Base-by-base conservation (phyloP, 2,113 vertebrate species). In the Aegypius monachus region DNA sequence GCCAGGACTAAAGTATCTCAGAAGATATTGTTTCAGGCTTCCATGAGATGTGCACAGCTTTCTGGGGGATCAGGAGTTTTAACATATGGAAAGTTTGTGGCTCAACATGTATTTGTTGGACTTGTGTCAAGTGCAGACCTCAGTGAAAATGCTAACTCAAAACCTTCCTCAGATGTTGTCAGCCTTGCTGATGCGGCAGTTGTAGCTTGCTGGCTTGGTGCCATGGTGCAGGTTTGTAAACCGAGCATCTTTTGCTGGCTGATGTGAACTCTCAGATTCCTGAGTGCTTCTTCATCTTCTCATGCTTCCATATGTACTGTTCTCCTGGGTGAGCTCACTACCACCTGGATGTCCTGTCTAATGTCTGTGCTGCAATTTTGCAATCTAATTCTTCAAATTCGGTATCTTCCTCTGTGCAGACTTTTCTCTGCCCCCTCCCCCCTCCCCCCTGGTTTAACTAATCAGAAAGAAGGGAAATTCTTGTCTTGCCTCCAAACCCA, bases 51-150 rank as follows among this genome's bases (percentile, higher is more conserved):
- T 47, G 53, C 26, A 17, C 9, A 56, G 31, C 16, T 79, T 96
- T 89, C 17, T 34, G 11, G 47, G 36, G 34, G 40, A 87, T 81
- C 81, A 55, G 77, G 94, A 79, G 21, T 87, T 92, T 85, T 48
- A 88, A 80, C 62, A 90, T 90, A 87, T 88, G 87, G 87, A 88
- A 87, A 63, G 25, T 91, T 29, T 94, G 71, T 85, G 91, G 84
- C 16, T 95, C 75, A 86, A 83, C 45, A 80, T 95, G 53, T 90
- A 61, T 90, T 85, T 80, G 15, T 80, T 96, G 93, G 90, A 93
- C 36, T 32, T 80, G 25, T 56, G 36, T 58, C 90, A 96, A 97
- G 53, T 27, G 74, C 48, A 92, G 53, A 92, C 82, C 79, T 93
- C 81, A 90, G 68, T 87, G 81, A 95, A 95, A 92, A 0, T 79